Conservation (phyloP, 2,797 vertebrate genomes). For the Stomatorhinus walkeri region DNA sequence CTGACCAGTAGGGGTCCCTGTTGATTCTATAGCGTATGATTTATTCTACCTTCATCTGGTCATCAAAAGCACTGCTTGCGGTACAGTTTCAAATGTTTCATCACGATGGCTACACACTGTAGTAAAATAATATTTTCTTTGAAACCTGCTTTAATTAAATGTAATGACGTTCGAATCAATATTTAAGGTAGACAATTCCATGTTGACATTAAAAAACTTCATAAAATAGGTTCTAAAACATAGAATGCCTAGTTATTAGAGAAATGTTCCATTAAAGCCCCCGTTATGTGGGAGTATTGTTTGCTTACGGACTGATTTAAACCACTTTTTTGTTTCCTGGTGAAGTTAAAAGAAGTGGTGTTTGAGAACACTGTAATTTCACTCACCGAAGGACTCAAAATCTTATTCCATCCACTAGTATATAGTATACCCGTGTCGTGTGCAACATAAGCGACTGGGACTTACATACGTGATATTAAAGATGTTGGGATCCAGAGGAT, state of each 20-base stretch:
- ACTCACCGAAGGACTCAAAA: background rate
- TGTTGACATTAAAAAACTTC: background rate
- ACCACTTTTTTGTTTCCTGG: background rate
- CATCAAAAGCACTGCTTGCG: conserved; percentile 21
- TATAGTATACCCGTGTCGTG: background rate
- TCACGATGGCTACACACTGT: conserved; percentile 17
- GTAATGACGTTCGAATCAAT: background rate
- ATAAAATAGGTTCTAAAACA: background rate
- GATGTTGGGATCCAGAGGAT: background rate
- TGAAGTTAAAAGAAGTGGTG: background rate
- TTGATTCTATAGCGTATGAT: conserved; percentile 11
- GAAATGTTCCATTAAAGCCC: background rate
- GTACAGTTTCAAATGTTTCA: background rate
- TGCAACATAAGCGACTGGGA: background rate
- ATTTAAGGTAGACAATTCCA: background rate
- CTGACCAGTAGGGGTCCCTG: conserved; percentile 25
- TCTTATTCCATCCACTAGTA: background rate
- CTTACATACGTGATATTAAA: background rate
- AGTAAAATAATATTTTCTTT: conserved; percentile 18
- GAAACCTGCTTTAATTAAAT: background rate
- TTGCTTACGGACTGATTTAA: conserved; percentile 2
- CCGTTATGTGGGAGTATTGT: background rate
- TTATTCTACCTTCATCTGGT: conserved; percentile 36
- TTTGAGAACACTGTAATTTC: background rate
- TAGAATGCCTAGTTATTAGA: background rate